Evolutionary conservation across 1,140 invertebrate species (phyloP), one percentile per base, ranked within the genome.

Genomic region (Theocolax elegans): DNA sequence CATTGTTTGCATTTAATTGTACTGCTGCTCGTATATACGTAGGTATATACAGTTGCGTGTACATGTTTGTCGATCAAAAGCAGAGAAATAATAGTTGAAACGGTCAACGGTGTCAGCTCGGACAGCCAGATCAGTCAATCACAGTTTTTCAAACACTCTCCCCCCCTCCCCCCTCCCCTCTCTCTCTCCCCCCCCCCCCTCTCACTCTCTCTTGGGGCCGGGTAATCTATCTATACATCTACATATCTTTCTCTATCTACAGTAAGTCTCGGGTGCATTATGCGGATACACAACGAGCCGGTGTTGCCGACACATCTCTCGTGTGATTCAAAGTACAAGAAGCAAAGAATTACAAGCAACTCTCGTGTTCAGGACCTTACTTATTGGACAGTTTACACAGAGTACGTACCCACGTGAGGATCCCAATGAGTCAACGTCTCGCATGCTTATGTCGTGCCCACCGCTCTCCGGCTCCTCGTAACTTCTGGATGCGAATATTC

Each of bases 321-420:
- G 21, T 9, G n/a, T 60, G 69, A 66, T 66, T 73, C 74, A 76
- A 76, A 72, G 62, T 79, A 82, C 75, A 79, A 83, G 77, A 78
- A 80, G 75, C 72, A 74, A 68, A 79, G 74, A 73, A 56, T 56
- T 77, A 78, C 76, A 78, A 76, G 76, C 49, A 44, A 58, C 67
- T 69, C 31, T 65, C 76, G 64, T 79, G 77, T 80, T 81, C 77
- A 51, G 72, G 74, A 38, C 74, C 74, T 84, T 83, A 83, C 80
- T 83, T 84, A 83, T 83, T 84, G 78, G 83, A 84, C 80, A 82
- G 79, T 81, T 84, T 83, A 83, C 82, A 83, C 80, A 77, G 75
- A 49, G 73, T 63, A 74, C 73, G 72, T 76, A 81, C 76, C 72
- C 72, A 74, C 79, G 67, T 66, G 48, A 29, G 42, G 25, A 48